Conservation (phyloP, 2,797 vertebrate genomes). For the Coregonus suidteri region DNA sequence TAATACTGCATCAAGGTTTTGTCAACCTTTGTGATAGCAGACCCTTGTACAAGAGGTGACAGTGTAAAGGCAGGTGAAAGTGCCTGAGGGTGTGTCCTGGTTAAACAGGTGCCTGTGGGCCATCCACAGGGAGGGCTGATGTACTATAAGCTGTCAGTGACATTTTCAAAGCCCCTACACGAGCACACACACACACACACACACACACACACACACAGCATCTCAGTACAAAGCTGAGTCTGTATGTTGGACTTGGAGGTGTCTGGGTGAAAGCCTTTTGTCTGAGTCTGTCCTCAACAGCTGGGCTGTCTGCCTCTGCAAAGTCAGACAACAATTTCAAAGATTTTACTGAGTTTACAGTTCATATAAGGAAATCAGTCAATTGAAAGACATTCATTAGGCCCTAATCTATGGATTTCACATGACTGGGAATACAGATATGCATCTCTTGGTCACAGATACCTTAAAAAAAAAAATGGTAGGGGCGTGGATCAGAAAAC, state of each 20-base stretch:
- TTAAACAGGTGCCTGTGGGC: conserved; percentile 14
- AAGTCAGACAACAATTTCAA: background rate
- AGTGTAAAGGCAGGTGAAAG: conserved; percentile 12
- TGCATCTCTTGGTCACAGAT: too few species aligned
- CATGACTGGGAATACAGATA: too few species aligned
- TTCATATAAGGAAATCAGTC: too few species aligned
- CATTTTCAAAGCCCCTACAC: background rate
- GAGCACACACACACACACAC: background rate
- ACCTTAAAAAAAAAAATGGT: too few species aligned
- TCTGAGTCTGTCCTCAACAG: background rate
- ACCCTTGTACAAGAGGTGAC: background rate
- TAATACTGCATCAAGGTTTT: background rate
- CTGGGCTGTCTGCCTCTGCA: background rate
- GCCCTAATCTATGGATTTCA: too few species aligned
- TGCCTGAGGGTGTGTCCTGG: background rate
- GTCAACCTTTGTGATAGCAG: background rate
- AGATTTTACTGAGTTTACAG: too few species aligned
- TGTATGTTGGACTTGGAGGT: background rate
- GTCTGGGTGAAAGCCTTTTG: background rate
- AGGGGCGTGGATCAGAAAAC: too few species aligned
- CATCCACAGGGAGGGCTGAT: background rate
- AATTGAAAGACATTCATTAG: too few species aligned
- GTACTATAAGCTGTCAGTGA: background rate
- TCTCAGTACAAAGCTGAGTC: background rate
- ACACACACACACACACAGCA: background rate